A percentile compares a stretch with the other conserved stretches of the same genome.
Evolutionary conservation across 2,888 invertebrate genomes (phyloP).

Genomic region (Vandiemenella viatica): DNA sequence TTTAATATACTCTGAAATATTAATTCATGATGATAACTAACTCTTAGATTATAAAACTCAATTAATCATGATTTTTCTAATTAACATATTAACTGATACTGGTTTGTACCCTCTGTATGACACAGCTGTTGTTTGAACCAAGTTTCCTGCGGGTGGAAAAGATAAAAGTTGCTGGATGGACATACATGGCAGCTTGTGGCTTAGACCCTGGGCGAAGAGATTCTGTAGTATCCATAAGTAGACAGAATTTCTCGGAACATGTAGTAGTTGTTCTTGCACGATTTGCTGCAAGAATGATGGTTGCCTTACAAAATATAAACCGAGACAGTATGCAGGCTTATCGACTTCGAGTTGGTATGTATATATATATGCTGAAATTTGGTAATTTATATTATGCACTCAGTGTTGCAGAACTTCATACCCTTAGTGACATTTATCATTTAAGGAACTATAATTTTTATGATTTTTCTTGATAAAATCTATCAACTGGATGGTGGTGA

Average conservation of each 20-base stretch:
- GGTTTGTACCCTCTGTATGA: not conserved
- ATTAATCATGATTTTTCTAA: no score
- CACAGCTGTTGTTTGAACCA: constrained; percentile 46
- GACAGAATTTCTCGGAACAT: constrained; percentile 20
- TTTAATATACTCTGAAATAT: no score
- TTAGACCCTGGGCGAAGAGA: constrained; percentile 57
- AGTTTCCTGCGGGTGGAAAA: constrained; percentile 67
- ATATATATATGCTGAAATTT: constrained; percentile 2
- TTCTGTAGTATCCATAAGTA: constrained; percentile 27
- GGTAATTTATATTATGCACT: not conserved
- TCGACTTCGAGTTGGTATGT: constrained; percentile 55
- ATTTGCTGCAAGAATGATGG: constrained; percentile 60
- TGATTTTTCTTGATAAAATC: no score
- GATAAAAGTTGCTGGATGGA: constrained; percentile 91
- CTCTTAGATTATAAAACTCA: no score
- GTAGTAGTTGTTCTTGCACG: constrained; percentile 45
- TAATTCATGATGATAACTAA: no score
- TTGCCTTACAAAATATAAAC: constrained; percentile 43
- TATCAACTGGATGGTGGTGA: no score
- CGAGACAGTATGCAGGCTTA: constrained; percentile 41
- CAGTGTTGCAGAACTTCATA: no score
- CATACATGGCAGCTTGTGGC: constrained; percentile 95
- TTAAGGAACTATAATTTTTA: no score
- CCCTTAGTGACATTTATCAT: no score
- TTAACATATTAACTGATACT: no score